Evolutionary conservation across 2,888 invertebrate genomes (phyloP), one percentile per base, ranked within the genome.

Genomic region (Bombyx huttoni): DNA sequence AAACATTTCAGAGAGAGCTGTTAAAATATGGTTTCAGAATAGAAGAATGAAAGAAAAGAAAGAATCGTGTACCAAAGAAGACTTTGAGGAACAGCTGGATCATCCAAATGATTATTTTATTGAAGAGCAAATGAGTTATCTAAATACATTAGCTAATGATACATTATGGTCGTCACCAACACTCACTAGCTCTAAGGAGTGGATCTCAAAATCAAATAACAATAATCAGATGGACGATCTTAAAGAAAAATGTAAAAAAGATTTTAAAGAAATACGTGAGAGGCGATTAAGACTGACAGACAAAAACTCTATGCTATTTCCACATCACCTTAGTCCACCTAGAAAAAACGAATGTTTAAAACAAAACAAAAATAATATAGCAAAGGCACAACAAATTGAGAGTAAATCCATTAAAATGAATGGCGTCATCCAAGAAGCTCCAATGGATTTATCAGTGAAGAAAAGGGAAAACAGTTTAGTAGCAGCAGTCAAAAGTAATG

Each of bases 21-120:
- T 96, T 35, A 96, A 95, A 74, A 93, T 95, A 53, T 95, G 95
- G 95, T 96, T 95, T 67, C 95, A 96, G 72, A 95, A 95, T 71
- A 86, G 94, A 1, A 81, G 95, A 7, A 95, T 95, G 94, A 93
- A 92, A 60, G 87, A 88, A 67, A 93, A 93, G 69, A 93, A 91
- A 68, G 91, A 91, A 50, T 46, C 47, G 24, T 35, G n/a, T 47
- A 57, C 13, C 13, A 70, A 68, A 53, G 71, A 75, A 57, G 51
- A 57, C 46, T 65, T 69, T 51, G 60, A 66, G 45, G 60, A 63
- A 52, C 58, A 58, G 56, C 63, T 50, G 34, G 51, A 56, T 50
- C 59, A 50, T 52, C 63, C 58, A 52, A 56, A 55, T 45, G 50
- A 54, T 46, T 61, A 63, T 59, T 58, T 60, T 52, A 53, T 54